These are phyloP conservation scores for Erethizon dorsatum DNA, from an alignment of 2,797 vertebrate species.

Conservation along the genomic window DNA sequence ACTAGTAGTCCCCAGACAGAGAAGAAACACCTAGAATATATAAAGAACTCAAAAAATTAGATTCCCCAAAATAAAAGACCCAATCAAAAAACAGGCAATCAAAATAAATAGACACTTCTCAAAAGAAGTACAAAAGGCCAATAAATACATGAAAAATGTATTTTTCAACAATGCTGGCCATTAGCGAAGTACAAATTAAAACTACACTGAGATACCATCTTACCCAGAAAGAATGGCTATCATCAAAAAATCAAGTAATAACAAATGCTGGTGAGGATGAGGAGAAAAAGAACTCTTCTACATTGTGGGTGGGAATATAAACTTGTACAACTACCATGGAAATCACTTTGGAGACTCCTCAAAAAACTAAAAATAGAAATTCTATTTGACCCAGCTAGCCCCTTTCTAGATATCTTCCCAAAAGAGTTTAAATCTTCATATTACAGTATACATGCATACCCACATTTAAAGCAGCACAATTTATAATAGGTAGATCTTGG, in stretches of 20 bases:
- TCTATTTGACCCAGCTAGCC: neutral
- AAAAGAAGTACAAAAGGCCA: neutral
- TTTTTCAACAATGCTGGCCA: neutral
- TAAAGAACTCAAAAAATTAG: neutral
- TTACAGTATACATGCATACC: neutral
- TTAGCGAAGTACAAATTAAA: neutral
- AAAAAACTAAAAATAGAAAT: neutral
- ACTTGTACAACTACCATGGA: neutral
- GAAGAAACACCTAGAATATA: neutral
- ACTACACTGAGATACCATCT: neutral
- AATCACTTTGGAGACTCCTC: neutral
- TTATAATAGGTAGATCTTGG: neutral
- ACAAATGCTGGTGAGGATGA: neutral
- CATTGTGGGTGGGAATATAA: neutral
- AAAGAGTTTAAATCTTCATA: neutral
- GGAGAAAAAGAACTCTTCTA: neutral
- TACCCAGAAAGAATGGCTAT: neutral
- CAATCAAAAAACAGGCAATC: neutral
- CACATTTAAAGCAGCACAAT: neutral
- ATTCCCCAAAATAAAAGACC: neutral
- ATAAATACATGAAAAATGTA: neutral
- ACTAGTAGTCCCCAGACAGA: neutral
- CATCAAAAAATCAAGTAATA: neutral
- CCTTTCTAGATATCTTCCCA: neutral
- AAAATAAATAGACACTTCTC: neutral